Conservation (phyloP, 2,797 vertebrate genomes). For the Acestrorhynchus altus region DNA sequence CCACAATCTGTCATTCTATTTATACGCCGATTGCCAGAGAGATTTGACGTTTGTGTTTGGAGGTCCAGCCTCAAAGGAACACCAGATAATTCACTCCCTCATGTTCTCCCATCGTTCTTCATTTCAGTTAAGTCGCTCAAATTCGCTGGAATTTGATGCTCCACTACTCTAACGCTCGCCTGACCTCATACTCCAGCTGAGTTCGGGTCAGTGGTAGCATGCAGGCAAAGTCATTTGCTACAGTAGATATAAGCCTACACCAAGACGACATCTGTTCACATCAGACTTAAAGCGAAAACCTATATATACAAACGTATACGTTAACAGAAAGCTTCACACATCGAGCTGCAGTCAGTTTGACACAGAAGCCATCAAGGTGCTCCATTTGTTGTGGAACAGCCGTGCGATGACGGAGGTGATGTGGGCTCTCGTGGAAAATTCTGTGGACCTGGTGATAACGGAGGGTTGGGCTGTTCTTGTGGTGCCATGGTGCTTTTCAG, state of each 20-base stretch:
- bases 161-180: constrained; percentile 10
- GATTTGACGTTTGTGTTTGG: constrained; percentile 18
- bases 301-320: background rate
- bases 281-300: background rate
- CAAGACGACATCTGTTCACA: constrained; percentile 19
- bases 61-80: constrained; percentile 44
- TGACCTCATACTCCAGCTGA: constrained; percentile 15
- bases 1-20: constrained; percentile 5
- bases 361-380: background rate
- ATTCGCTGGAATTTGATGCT: constrained; percentile 16
- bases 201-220: background rate
- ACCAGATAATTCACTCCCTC: constrained; percentile 5
- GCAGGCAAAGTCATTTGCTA: background rate
- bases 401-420: background rate
- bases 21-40: background rate
- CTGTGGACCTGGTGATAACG: background rate
- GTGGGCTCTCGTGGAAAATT: background rate
- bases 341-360: background rate
- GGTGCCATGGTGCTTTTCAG: constrained; percentile 57
- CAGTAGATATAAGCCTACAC: constrained; percentile 3
- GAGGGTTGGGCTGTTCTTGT: background rate
- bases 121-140: constrained; percentile 31
- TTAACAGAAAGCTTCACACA: background rate
- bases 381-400: background rate
- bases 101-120: constrained; percentile 18